Conservation (phyloP, 2,888 invertebrate species). For the Beris chalybata region DNA sequence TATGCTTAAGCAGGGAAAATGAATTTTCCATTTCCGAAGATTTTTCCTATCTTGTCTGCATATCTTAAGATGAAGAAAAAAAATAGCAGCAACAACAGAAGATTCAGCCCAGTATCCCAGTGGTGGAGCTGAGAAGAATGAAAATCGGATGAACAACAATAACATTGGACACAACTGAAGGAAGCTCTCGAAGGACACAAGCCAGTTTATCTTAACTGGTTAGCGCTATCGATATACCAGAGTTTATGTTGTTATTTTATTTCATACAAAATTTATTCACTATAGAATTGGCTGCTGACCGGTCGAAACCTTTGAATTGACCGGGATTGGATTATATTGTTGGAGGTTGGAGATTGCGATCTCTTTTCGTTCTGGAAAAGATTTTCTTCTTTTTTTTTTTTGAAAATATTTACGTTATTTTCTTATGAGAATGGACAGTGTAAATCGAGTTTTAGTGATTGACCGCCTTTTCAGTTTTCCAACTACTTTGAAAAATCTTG, state of each 20-base stretch:
- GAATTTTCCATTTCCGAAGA: constrained; percentile 29
- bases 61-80: background rate
- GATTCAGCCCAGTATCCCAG: too few species aligned
- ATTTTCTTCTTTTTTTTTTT: background rate
- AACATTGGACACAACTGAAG: constrained; percentile 1
- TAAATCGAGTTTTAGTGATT: too few species aligned
- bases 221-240: constrained; percentile 18
- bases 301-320: constrained; percentile 21
- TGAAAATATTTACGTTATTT: background rate
- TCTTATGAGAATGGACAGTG: background rate
- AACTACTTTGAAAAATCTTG: too few species aligned
- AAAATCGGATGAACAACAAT: background rate
- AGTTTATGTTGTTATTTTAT: constrained; percentile 24
- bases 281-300: constrained; percentile 9
- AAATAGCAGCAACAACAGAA: background rate
- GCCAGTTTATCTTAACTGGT: constrained; percentile 10
- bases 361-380: background rate
- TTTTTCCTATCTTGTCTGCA: constrained; percentile 15
- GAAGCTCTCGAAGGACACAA: background rate
- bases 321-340: constrained; percentile 13
- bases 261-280: constrained; percentile 27
- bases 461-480: too few species aligned
- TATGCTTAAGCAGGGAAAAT: constrained; percentile 14
- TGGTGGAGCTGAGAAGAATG: background rate
- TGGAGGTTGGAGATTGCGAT: constrained; percentile 6